phyloP scores from a whole-genome alignment of 2,797 vertebrate species.

The Poecilia wingei region DNA sequence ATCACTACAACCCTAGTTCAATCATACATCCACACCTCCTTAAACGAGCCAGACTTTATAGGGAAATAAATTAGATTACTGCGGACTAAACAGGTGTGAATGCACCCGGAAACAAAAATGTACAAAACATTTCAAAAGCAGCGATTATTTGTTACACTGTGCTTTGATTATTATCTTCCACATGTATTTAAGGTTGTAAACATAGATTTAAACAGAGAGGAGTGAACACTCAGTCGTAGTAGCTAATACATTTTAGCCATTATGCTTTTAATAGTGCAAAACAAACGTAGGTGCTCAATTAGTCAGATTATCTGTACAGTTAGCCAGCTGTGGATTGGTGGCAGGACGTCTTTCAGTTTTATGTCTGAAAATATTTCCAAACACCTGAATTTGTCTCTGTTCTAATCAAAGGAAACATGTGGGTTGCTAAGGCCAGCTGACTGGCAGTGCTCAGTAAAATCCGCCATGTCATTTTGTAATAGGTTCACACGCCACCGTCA shows the following conservation, averaged over 20 bases:
- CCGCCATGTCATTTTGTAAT: background rate
- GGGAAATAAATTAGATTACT: too few relatives aligned
- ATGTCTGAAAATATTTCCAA: background rate
- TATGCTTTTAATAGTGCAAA: background rate
- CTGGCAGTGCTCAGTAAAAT: background rate
- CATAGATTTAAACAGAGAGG: background rate
- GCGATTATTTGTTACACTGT: background rate
- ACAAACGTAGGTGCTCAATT: background rate
- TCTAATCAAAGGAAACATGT: background rate
- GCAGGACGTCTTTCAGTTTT: background rate
- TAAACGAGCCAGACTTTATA: too few relatives aligned
- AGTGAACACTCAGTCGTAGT: background rate
- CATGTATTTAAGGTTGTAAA: background rate
- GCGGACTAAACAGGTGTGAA: too few relatives aligned
- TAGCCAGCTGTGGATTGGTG: background rate
- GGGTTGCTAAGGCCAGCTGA: background rate
- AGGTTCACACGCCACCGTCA: background rate
- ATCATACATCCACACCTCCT: too few relatives aligned
- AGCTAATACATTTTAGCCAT: background rate
- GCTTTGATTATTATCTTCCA: background rate
- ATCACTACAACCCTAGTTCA: too few relatives aligned
- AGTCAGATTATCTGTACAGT: background rate
- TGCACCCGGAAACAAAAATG: background rate
- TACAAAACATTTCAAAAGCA: background rate
- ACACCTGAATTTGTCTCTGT: background rate